Evolutionary conservation across 1,140 invertebrate species (phyloP).

Genomic region (Rhopalosiphum maidis): DNA sequence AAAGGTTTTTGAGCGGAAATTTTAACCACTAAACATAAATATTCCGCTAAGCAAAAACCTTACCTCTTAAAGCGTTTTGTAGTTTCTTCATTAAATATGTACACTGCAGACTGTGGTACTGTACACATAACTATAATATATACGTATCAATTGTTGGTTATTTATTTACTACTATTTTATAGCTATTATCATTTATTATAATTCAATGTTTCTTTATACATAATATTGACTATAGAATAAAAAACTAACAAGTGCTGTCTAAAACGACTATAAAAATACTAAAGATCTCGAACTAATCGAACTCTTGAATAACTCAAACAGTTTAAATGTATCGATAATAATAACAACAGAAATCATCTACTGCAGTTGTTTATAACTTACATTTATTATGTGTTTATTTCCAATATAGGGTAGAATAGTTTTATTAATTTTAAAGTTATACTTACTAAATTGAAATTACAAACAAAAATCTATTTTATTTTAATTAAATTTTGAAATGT

Average conservation of each 20-base stretch:
- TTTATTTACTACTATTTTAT: not conserved
- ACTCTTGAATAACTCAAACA: not conserved
- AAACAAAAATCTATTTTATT: not conserved
- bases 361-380: too few relatives aligned
- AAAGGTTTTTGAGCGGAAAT: not conserved
- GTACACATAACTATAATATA: not conserved
- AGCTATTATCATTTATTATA: not conserved
- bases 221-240: not conserved
- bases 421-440: not conserved
- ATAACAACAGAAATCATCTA: not conserved
- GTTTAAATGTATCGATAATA: not conserved
- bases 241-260: not conserved
- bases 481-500: not conserved
- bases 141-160: not conserved
- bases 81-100: not conserved
- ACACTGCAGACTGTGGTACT: too few relatives aligned
- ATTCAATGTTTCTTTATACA: not conserved
- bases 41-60: not conserved
- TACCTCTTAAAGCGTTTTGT: not conserved
- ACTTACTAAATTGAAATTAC: not conserved
- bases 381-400: not conserved
- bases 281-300: not conserved
- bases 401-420: not conserved
- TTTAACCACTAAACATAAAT: not conserved
- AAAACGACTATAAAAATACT: not conserved